A percentile compares a stretch with the other conserved stretches of the same genome.
phyloP scores from a whole-genome alignment of 1,140 invertebrate genomes.

The Drosophila takahashii region DNA sequence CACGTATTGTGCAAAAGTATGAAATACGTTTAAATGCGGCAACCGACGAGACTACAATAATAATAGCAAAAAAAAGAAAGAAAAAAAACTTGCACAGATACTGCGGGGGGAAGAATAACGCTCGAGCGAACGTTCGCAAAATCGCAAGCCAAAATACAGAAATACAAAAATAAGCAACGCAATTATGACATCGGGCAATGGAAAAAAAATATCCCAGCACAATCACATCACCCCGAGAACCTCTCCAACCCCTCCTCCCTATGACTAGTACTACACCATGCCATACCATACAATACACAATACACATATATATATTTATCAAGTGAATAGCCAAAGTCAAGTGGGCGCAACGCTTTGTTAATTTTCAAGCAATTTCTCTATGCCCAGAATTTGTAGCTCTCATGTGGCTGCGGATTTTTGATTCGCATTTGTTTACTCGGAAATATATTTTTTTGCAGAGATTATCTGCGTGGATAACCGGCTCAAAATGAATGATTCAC shows the following conservation, averaged over 20 bases:
- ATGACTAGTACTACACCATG: neutral
- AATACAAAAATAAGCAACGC: slow-evolving; percentile 56
- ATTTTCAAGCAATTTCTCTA: slow-evolving; percentile 61
- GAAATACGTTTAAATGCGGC: slow-evolving; percentile 38
- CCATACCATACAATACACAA: neutral
- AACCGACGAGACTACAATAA: slow-evolving; percentile 52
- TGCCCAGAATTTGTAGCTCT: slow-evolving; percentile 10
- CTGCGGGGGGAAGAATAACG: slow-evolving; percentile 10
- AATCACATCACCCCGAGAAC: slow-evolving; percentile 6
- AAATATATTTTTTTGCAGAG: slow-evolving; percentile 6
- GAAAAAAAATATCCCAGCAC: slow-evolving; percentile 25
- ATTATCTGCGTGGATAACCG: neutral
- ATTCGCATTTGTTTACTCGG: slow-evolving; percentile 26
- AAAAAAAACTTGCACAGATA: slow-evolving; percentile 53
- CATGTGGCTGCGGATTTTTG: slow-evolving; percentile 2
- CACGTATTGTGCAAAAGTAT: slow-evolving; percentile 59
- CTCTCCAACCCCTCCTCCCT: neutral
- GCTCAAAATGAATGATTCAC: slow-evolving; percentile 12
- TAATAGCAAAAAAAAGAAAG: slow-evolving; percentile 40
- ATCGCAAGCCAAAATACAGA: slow-evolving; percentile 44
- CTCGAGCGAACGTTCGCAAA: slow-evolving; percentile 25
- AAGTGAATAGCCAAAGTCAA: slow-evolving; percentile 36
- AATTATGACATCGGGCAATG: slow-evolving; percentile 62
- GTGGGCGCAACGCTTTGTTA: slow-evolving; percentile 24
- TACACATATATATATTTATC: slow-evolving; percentile 17